Percentiles rank a stretch among this genome's conserved stretches.
These are phyloP conservation scores for Mastomys natalensis DNA, from an alignment of 2,113 vertebrate genomes.

Conservation along the genomic window DNA sequence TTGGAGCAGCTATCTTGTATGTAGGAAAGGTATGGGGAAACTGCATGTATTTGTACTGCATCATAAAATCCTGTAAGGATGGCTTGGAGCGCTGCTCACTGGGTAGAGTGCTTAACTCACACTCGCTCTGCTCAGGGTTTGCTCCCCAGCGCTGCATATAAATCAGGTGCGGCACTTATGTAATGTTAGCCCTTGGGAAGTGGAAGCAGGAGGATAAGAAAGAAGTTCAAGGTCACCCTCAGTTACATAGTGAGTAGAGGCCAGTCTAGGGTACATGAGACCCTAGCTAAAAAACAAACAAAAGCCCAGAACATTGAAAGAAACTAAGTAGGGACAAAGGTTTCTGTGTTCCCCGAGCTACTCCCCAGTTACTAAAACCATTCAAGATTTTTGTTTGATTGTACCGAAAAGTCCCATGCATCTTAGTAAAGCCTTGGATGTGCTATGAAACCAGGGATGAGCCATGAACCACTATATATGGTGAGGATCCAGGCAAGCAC, in stretches of 20 bases:
- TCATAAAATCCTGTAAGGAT: background rate
- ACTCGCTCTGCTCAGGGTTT: too few species aligned
- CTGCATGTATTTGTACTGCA: too few species aligned
- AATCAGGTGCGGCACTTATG: too few species aligned
- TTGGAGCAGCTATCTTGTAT: background rate
- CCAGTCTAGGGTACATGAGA: background rate
- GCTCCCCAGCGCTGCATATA: background rate
- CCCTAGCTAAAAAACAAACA: background rate
- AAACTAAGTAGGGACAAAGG: background rate
- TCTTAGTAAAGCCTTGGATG: background rate
- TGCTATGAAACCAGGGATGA: background rate
- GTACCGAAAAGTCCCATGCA: background rate
- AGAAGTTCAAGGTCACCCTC: background rate
- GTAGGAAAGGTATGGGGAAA: background rate
- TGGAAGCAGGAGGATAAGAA: background rate
- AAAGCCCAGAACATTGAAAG: background rate
- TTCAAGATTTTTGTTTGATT: background rate
- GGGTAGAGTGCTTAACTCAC: background rate
- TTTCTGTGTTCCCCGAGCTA: background rate
- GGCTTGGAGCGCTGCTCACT: background rate
- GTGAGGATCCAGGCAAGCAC: background rate
- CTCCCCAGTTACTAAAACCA: background rate
- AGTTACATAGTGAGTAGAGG: background rate
- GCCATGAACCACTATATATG: background rate
- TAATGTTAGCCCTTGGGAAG: background rate